Base-by-base conservation (phyloP, 2,888 invertebrate species). In the Cabera pusaria region DNA sequence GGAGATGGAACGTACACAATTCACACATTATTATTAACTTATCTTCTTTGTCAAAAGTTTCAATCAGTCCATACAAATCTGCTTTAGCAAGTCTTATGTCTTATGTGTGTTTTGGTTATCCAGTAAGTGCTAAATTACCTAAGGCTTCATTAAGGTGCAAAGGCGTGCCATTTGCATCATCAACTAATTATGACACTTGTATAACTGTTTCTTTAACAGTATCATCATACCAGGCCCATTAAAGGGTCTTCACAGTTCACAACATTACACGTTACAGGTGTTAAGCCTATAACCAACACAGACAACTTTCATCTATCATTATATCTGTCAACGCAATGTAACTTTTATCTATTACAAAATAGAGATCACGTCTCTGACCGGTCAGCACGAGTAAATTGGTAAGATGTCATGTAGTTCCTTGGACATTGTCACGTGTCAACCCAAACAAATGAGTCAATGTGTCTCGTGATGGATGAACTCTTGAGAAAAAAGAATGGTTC, bases 401-500 rank as follows among this genome's bases (percentile, higher is more conserved):
- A 19, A 32, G 44, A 49, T 40, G 38, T 7, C 35, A 37, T 48
- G 50, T 48, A 34, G 41, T 28, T 40, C 46, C 21, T 38, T 6
- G 40, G 29, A 53, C 44, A 48, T 40, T 35, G 48, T 45, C 50
- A 44, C 36, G 29, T 44, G 44, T 49, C 49, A 35, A 9, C 17
- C 33, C 12, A 43, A 26, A 52, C 51, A 52, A 51, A 52, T 45
- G 55, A 55, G 48, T 52, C 43, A 41, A 39, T 45, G 42, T 17
- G 37, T 43, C 39, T 14, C 8, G 47, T 47, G 52, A 55, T 52
- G 31, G 44, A 52, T 52, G 11, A 40, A 38, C 36, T 24, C 29
- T 35, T 21, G 17, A 41, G 29, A 42, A 35, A 38, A 47, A 44
- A 39, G 23, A 55, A 49, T 54, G 47, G 38, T 40, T 40, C 25